A percentile compares a stretch with the other conserved stretches of the same genome.
phyloP scores from a whole-genome alignment of 2,888 invertebrate species.

The Charanyca ferruginea region DNA sequence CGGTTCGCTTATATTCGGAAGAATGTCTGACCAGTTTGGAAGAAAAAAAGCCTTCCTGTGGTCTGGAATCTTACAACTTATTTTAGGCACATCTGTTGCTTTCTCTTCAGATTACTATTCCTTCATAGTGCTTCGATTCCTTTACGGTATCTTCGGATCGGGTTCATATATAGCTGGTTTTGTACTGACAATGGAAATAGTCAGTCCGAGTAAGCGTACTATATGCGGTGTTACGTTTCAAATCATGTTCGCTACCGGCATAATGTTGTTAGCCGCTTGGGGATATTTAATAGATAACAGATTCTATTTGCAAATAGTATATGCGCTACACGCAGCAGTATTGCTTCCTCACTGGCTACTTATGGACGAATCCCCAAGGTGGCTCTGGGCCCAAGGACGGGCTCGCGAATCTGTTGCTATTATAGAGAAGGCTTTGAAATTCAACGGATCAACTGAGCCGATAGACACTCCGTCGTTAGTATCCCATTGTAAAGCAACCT shows the following conservation, averaged over 20 bases:
- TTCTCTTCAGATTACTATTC: constrained; percentile 94
- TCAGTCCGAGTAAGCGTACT: constrained; percentile 95
- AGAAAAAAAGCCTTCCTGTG: constrained; percentile 95
- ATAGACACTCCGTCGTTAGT: constrained; percentile 93
- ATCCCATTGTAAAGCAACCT: constrained; percentile 91
- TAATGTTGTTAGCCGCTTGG: constrained; percentile 96
- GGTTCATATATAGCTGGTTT: constrained; percentile 94
- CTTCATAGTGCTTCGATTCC: constrained; percentile 92
- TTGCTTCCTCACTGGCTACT: constrained; percentile 95
- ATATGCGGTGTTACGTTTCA: constrained; percentile 95
- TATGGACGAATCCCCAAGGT: constrained; percentile 97
- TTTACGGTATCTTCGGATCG: constrained; percentile 96
- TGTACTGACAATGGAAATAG: constrained; percentile 95
- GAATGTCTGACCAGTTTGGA: constrained; percentile 95
- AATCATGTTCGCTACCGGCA: constrained; percentile 95
- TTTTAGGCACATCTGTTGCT: constrained; percentile 94
- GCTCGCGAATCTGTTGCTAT: constrained; percentile 94
- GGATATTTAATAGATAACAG: constrained; percentile 94
- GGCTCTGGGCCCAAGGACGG: constrained; percentile 96
- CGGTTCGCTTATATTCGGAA: constrained; percentile 95
- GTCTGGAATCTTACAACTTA: constrained; percentile 94
- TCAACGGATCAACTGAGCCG: constrained; percentile 92
- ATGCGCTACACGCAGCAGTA: constrained; percentile 94
- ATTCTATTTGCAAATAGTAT: constrained; percentile 94
- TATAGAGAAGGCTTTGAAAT: constrained; percentile 93